Base-by-base conservation (phyloP, 2,113 vertebrate species). In the Tenebrosternarchus preto region DNA sequence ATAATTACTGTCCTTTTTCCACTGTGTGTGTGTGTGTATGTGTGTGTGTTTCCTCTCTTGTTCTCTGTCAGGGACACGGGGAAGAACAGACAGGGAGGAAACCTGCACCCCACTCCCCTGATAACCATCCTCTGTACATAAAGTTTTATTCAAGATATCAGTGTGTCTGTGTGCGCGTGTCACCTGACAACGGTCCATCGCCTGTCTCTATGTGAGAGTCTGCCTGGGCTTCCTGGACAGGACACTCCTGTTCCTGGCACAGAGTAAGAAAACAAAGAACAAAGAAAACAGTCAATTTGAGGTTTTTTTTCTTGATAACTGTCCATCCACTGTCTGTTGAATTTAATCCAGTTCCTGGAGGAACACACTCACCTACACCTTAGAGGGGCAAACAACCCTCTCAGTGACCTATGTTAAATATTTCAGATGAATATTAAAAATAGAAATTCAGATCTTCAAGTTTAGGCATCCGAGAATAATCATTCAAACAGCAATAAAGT, bases 141-240 rank as follows among this genome's bases (percentile, higher is more conserved):
- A 53, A 77, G 57, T 66, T 63, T 33, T 64, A 31, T 73, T 22
- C 43, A 57, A 43, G 29, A n/a, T 56, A 22, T 50, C n/a, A 24
- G 22, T 4, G 56, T 78, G 19, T 46, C 60, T 80, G 61, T 50
- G 66, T 66, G 8, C 68, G 61, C 22, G 80, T 84, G 61, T 86
- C 85, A 94, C 92, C 92, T 93, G 93, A 93, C 93, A 93, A 92
- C 56, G 86, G 82, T 87, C 88, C 91, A 88, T 92, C 87, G 82
- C 90, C 90, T 70, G 87, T 75, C 78, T 86, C 90, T 73, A 79
- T 84, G 68, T 86, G 76, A 85, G 86, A 88, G 88, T 90, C 88
- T 67, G 87, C 84, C 53, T 36, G 78, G 2, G 84, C 87, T 91
- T 93, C 92, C 92, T 92, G 92, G 84, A 90, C 59, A 72, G 71